Evolutionary conservation across 2,888 invertebrate species (phyloP), one percentile per base, ranked within the genome.

Genomic region (Xanthorhoe designata): DNA sequence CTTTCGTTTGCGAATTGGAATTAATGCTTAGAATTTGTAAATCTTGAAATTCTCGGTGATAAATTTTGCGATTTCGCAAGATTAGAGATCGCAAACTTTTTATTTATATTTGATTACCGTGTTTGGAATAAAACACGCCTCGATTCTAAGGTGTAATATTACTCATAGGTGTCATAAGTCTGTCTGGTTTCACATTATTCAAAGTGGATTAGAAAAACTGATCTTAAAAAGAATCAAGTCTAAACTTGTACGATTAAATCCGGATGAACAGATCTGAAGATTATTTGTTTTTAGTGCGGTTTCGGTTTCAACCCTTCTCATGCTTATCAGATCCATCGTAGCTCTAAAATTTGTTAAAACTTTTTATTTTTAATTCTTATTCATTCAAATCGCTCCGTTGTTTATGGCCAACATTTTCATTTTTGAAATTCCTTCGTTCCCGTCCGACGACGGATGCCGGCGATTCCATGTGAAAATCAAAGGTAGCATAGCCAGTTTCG

Each of bases 331-430:
- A 90, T 90, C 89, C 80, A 82, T 83, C 81, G 82, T 83, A 81
- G 80, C 75, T 74, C 84, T 82, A 83, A 91, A 90, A 91, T 92
- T 91, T 89, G 91, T 92, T 88, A 87, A 84, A 84, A 49, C 42
- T 29, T 89, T 88, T 85, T 85, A 88, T 84, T 91, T 91, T 89
- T 86, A 86, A 87, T 88, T 87, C 85, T 84, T 87, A 80, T 80
- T 90, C 91, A 91, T 92, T 92, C 92, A 92, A 93, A 93, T 92
- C 88, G 88, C 87, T 90, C 81, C 75, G 90, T 92, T 91, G 93
- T 93, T 93, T 93, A 93, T 92, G 87, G 93, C 84, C 87, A 86
- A 88, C 91, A 91, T 93, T 93, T 93, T 92, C 87, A 90, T 92
- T 88, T 91, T 92, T 93, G 77, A 88, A 91, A 93, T 93, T 90